A percentile compares a stretch with the other conserved stretches of the same genome.
Conservation (phyloP, 2,797 vertebrate species). For the Micropoecilia bifurca region DNA sequence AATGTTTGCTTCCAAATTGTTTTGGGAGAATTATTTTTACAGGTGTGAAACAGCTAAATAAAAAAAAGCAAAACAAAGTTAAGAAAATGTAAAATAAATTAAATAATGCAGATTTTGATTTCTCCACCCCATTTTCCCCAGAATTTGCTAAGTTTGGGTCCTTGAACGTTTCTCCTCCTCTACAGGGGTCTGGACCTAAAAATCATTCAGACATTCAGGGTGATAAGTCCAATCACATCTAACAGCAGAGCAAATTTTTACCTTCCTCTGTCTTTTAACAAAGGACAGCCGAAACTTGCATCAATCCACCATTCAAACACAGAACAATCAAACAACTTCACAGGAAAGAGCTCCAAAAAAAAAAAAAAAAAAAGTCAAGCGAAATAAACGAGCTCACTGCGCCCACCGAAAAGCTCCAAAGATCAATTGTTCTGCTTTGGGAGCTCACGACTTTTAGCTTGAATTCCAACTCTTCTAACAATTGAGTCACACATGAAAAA, state of each 20-base stretch:
- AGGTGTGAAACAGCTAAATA: neutral
- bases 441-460: neutral
- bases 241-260: neutral
- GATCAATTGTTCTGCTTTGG: neutral
- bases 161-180: neutral
- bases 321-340: neutral
- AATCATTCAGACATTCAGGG: neutral
- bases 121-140: neutral
- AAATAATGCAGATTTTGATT: neutral
- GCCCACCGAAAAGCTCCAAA: neutral
- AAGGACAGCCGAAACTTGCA: neutral
- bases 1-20: neutral
- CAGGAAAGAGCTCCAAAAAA: neutral
- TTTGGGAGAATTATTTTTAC: neutral
- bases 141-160: neutral
- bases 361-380: neutral
- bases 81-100: neutral
- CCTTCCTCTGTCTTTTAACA: neutral
- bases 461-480: neutral
- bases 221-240: neutral
- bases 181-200: neutral
- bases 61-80: neutral
- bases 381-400: neutral
- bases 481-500: constrained; percentile 1
- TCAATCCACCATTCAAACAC: neutral